phyloP scores from a whole-genome alignment of 2,797 vertebrate genomes.

The Myotis findleyi region DNA sequence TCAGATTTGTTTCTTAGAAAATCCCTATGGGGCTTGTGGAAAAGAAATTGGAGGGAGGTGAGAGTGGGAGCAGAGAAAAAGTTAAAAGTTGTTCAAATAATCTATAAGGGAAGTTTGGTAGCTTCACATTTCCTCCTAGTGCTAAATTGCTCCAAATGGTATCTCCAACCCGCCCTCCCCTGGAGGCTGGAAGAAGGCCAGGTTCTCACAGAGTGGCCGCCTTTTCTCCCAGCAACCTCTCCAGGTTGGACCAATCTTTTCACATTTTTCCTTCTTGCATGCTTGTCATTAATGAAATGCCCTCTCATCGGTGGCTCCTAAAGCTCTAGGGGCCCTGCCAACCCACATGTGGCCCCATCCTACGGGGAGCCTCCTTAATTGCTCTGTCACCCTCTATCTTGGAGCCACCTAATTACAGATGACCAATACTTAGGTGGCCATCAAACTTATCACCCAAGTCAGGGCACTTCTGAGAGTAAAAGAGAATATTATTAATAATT shows the following conservation, averaged over 20 bases:
- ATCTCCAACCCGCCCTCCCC: neutral
- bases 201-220: neutral
- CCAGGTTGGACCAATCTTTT: neutral
- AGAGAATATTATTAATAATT: neutral
- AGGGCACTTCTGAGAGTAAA: neutral
- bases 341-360: neutral
- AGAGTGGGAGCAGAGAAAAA: neutral
- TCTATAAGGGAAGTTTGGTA: neutral
- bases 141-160: neutral
- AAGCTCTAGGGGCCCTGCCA: neutral
- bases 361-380: neutral
- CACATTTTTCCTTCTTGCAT: neutral
- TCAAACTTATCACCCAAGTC: neutral
- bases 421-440: neutral
- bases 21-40: neutral
- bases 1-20: conserved; percentile 26
- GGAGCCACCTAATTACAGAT: neutral
- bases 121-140: neutral
- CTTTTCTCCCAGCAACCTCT: neutral
- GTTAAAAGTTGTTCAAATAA: conserved; percentile 22
- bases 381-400: neutral
- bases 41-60: neutral
- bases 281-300: neutral
- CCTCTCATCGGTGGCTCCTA: neutral
- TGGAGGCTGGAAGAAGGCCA: neutral